Evolutionary conservation across 2,113 vertebrate genomes (phyloP).

Genomic region (Tychaedon coryphoeus): DNA sequence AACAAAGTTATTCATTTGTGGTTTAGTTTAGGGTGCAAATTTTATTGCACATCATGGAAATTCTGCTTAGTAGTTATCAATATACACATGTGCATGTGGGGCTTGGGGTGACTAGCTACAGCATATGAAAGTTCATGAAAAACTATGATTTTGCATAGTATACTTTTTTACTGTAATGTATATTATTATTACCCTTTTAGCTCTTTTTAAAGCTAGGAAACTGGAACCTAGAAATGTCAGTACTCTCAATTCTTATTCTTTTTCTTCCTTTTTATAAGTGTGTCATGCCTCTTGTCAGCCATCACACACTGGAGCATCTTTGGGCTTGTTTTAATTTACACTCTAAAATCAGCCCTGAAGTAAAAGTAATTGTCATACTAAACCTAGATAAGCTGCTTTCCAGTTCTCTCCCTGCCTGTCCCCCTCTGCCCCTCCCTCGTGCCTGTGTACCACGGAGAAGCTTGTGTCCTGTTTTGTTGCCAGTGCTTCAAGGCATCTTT

Average conservation of each 20-base stretch:
- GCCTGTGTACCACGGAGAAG: not conserved
- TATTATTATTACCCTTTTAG: not conserved
- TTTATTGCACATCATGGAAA: not conserved
- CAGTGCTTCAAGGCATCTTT: not conserved
- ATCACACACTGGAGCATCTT: not conserved
- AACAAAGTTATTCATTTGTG: not conserved
- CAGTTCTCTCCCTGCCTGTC: not conserved
- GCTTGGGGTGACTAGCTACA: not conserved
- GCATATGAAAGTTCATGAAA: not conserved
- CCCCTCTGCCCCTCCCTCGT: not conserved
- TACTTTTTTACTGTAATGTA: not conserved
- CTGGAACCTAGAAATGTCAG: not conserved
- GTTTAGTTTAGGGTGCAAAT: not conserved
- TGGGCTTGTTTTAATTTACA: not conserved
- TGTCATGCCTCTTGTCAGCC: not conserved
- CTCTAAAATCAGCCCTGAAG: not conserved
- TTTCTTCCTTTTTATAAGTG: not conserved
- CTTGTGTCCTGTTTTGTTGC: not conserved
- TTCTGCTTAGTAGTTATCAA: not conserved
- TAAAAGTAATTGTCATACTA: slow-evolving; percentile 22
- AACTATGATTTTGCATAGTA: not conserved
- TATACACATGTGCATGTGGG: not conserved
- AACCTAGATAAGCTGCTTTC: slow-evolving; percentile 48
- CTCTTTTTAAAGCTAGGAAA: not conserved
- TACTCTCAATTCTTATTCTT: fast-evolving